These are phyloP conservation scores for Drosophila mojavensis DNA, from an alignment of 1,140 invertebrate genomes.

Conservation along the genomic window DNA sequence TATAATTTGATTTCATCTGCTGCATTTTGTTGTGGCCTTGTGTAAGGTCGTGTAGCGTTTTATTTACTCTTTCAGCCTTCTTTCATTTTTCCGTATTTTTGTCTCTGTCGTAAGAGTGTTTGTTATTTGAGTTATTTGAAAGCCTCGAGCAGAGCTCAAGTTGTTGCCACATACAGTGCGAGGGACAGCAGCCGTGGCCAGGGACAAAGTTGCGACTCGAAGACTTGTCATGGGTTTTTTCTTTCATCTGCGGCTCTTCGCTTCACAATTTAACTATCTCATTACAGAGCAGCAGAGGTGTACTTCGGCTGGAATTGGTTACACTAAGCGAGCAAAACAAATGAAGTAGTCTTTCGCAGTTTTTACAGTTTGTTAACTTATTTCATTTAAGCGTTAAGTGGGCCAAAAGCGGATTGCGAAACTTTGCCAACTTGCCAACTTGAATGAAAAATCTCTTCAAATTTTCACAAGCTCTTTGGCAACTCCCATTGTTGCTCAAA, in stretches of 20 bases:
- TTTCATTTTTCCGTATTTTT: background rate
- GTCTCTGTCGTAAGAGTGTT: background rate
- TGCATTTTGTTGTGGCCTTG: constrained; percentile 37
- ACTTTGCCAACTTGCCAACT: constrained; percentile 14
- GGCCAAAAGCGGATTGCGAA: constrained; percentile 46
- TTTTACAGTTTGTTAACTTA: constrained; percentile 33
- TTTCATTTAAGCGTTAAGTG: constrained; percentile 27
- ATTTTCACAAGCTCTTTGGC: constrained; percentile 21
- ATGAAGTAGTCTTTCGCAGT: constrained; percentile 5
- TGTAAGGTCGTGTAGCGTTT: constrained; percentile 55
- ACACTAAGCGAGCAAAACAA: constrained; percentile 3
- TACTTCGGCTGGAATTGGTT: constrained; percentile 16
- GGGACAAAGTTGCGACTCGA: constrained; percentile 27
- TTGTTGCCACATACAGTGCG: constrained; percentile 43
- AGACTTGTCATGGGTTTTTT: constrained; percentile 15
- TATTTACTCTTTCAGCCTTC: constrained; percentile 13
- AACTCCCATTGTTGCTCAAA: constrained; percentile 19
- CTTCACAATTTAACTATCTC: background rate
- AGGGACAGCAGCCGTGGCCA: constrained; percentile 24
- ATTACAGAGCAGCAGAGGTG: constrained; percentile 17
- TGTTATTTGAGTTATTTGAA: constrained; percentile 54
- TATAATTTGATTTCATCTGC: constrained; percentile 31
- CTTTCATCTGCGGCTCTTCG: background rate
- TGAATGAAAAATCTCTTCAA: constrained; percentile 21
- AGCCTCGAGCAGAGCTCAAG: constrained; percentile 50